Evolutionary conservation across 2,113 vertebrate genomes (phyloP).

Genomic region (Campylomormyrus numenius): DNA sequence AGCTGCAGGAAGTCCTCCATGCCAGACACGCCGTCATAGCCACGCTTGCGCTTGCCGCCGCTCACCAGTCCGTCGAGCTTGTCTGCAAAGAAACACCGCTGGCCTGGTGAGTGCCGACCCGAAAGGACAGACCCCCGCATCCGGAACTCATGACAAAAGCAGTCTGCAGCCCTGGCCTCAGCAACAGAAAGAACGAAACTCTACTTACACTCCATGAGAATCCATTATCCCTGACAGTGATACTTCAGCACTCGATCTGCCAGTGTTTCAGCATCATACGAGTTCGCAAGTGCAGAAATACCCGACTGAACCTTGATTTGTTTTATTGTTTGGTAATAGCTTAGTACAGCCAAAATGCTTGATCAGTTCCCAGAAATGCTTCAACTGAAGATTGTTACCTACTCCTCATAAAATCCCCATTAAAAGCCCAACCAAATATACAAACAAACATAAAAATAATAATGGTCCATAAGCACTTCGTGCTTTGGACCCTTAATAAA

Average conservation of each 20-base stretch:
- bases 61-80: conserved; percentile 89
- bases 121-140: neutral
- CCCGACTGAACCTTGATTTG: neutral
- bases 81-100: conserved; percentile 74
- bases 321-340: neutral
- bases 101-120: conserved; percentile 30
- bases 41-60: conserved; percentile 86
- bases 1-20: conserved; percentile 96
- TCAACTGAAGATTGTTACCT: neutral
- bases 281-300: neutral
- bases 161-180: neutral
- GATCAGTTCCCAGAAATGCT: neutral
- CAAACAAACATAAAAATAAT: neutral
- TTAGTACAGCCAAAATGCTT: neutral
- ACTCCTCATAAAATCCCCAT: neutral
- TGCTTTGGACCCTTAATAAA: neutral
- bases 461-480: too few species aligned
- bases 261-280: neutral
- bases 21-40: conserved; percentile 73
- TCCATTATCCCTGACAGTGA: neutral
- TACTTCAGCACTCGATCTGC: neutral
- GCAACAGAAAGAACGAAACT: neutral
- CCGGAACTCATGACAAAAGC: neutral
- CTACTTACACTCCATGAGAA: neutral
- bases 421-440: neutral